These are phyloP conservation scores for Amphimallon solstitiale DNA, from an alignment of 2,888 invertebrate genomes.

Conservation along the genomic window DNA sequence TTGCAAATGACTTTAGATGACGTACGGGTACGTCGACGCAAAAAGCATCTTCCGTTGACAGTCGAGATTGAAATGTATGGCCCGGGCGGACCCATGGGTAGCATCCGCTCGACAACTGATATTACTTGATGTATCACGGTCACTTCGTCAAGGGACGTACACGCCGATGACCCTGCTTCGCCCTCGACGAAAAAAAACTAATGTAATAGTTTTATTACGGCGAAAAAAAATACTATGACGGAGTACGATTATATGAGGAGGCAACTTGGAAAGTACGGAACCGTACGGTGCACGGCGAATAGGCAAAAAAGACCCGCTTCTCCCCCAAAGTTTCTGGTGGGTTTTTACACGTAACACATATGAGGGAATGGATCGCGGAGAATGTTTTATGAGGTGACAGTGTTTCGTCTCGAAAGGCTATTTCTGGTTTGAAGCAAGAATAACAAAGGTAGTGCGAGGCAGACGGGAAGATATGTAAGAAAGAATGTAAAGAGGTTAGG, in stretches of 20 bases:
- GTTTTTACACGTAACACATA: constrained; percentile 52
- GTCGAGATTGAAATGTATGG: constrained; percentile 64
- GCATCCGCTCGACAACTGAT: constrained; percentile 63
- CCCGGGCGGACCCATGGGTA: constrained; percentile 58
- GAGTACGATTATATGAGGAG: neutral
- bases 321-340: constrained; percentile 41
- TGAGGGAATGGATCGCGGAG: constrained; percentile 49
- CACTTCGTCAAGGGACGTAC: constrained; percentile 60
- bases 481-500: no score
- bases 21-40: constrained; percentile 11
- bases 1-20: constrained; percentile 28
- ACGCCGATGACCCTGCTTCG: constrained; percentile 53
- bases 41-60: constrained; percentile 55
- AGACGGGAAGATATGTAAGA: neutral
- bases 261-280: neutral
- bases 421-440: constrained; percentile 50
- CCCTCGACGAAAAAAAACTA: constrained; percentile 58
- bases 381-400: constrained; percentile 52
- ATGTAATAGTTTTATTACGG: constrained; percentile 64
- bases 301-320: constrained; percentile 19
- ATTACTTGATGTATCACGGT: constrained; percentile 65
- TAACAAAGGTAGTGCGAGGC: constrained; percentile 46
- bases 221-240: constrained; percentile 40
- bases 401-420: constrained; percentile 52
- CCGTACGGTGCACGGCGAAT: neutral